Evolutionary conservation across 2,888 invertebrate genomes (phyloP).

Genomic region (Baccha elongata): DNA sequence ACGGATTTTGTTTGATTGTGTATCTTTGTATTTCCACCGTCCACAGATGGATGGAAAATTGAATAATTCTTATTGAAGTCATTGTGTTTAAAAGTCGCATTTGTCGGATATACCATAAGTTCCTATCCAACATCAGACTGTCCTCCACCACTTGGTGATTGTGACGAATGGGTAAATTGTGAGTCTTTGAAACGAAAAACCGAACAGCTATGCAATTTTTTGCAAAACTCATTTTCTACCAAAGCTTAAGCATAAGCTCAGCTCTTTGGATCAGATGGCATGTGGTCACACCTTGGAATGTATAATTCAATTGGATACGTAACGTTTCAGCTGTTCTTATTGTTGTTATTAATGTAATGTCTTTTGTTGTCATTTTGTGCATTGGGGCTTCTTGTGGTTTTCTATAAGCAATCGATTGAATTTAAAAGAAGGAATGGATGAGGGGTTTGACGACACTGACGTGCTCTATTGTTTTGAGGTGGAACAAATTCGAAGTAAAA

Average conservation of each 20-base stretch:
- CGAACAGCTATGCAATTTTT: slow-evolving; percentile 31
- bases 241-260: slow-evolving; percentile 32
- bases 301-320: slow-evolving; percentile 73
- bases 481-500: slow-evolving; percentile 60
- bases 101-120: slow-evolving; percentile 70
- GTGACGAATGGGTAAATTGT: slow-evolving; percentile 66
- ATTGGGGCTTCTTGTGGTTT: slow-evolving; percentile 52
- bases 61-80: slow-evolving; percentile 63
- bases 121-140: slow-evolving; percentile 11
- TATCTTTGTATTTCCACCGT: slow-evolving; percentile 23
- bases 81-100: slow-evolving; percentile 61
- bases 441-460: slow-evolving; percentile 11
- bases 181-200: slow-evolving; percentile 46
- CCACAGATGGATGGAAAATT: slow-evolving; percentile 55
- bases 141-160: slow-evolving; percentile 60
- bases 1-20: slow-evolving; percentile 69
- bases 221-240: not conserved
- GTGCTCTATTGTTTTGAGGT: slow-evolving; percentile 59
- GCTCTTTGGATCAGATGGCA: slow-evolving; percentile 56
- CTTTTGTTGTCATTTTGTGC: slow-evolving; percentile 70
- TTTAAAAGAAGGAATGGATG: slow-evolving; percentile 7
- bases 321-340: slow-evolving; percentile 60
- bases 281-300: slow-evolving; percentile 73
- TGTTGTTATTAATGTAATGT: slow-evolving; percentile 35
- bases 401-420: slow-evolving; percentile 33